Conservation (phyloP, 2,888 invertebrate species). For the Listrodromus nycthemerus region DNA sequence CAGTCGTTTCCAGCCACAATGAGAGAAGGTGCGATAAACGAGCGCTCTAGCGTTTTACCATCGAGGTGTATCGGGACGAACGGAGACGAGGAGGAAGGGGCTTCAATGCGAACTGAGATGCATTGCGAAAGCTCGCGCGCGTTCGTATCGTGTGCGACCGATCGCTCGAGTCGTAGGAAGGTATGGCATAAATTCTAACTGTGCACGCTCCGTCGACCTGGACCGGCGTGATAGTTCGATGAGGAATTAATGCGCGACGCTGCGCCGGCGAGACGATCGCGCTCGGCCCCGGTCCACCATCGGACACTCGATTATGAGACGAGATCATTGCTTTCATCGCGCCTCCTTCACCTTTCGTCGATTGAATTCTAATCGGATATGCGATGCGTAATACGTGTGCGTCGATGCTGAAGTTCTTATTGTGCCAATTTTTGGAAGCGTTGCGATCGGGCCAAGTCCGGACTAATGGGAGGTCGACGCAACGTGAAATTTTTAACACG, state of each 20-base stretch:
- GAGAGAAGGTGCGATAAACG: conserved; percentile 57
- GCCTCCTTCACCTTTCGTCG: conserved; percentile 16
- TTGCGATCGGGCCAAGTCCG: too few relatives aligned
- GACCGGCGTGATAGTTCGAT: not conserved
- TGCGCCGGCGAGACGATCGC: conserved; percentile 30
- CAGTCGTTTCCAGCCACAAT: conserved; percentile 47
- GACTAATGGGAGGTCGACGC: too few relatives aligned
- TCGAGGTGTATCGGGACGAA: conserved; percentile 35
- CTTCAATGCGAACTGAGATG: conserved; percentile 44
- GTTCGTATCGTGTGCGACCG: conserved; percentile 8
- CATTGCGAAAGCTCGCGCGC: conserved; percentile 64
- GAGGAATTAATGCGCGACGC: conserved; percentile 36
- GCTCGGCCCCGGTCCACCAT: conserved; percentile 10
- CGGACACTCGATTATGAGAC: not conserved
- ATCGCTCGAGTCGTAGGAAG: conserved; percentile 63
- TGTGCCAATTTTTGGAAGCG: too few relatives aligned
- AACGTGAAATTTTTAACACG: too few relatives aligned
- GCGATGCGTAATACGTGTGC: not conserved
- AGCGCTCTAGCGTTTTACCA: conserved; percentile 31
- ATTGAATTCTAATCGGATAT: conserved; percentile 50
- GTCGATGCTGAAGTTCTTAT: not conserved
- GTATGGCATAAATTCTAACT: conserved; percentile 62
- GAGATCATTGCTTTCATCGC: conserved; percentile 10
- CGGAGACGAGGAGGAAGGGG: conserved; percentile 42
- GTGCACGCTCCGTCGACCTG: conserved; percentile 2